Percentiles rank a stretch among this genome's conserved stretches.
These are phyloP conservation scores for Lissonota sp. DNA, from an alignment of 2,888 invertebrate species.

Conservation along the genomic window DNA sequence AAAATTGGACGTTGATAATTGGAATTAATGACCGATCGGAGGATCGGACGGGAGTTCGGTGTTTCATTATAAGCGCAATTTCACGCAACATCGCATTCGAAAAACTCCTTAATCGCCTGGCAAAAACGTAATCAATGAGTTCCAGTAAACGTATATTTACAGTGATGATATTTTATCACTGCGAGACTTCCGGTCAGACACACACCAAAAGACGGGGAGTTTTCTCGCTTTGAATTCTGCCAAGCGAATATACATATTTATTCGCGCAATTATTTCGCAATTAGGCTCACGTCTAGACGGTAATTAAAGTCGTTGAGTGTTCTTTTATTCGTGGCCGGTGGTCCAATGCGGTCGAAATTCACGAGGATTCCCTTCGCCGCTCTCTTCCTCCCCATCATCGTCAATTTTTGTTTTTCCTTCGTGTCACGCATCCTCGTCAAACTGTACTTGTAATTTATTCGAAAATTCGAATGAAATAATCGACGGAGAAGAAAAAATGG, in stretches of 20 bases:
- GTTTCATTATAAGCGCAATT: constrained; percentile 32
- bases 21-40: constrained; percentile 48
- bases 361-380: constrained; percentile 20
- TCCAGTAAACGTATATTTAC: constrained; percentile 16
- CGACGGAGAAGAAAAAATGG: constrained; percentile 8
- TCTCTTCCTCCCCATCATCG: background rate
- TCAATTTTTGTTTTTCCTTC: background rate
- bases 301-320: constrained; percentile 64
- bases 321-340: constrained; percentile 60
- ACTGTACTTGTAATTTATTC: background rate
- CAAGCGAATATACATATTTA: constrained; percentile 57
- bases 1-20: constrained; percentile 24
- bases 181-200: constrained; percentile 49
- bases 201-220: background rate
- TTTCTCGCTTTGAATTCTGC: constrained; percentile 55
- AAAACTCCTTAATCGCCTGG: constrained; percentile 33
- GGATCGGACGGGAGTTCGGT: constrained; percentile 58
- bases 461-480: background rate
- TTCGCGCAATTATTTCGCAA: constrained; percentile 65
- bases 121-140: background rate
- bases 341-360: constrained; percentile 54
- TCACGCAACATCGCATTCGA: constrained; percentile 5
- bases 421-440: background rate
- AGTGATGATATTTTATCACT: constrained; percentile 48
- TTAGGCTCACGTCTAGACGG: constrained; percentile 67